Evolutionary conservation across 1,140 invertebrate genomes (phyloP).

Genomic region (Psilanteris sp.): DNA sequence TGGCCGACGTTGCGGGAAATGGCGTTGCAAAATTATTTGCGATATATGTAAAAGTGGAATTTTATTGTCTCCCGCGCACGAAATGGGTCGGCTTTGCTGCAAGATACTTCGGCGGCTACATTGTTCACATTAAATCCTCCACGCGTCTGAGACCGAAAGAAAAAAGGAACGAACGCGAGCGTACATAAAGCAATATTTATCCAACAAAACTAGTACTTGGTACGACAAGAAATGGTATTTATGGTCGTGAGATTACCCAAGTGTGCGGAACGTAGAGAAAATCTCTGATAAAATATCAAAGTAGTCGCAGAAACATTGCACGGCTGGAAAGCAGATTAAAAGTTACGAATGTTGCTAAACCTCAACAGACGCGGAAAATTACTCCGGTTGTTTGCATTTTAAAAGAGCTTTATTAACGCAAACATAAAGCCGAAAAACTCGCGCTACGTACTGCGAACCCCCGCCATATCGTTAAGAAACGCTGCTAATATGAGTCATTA

Average conservation of each 20-base stretch:
- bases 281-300: constrained; percentile 34
- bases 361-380: constrained; percentile 44
- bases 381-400: constrained; percentile 40
- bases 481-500: constrained; percentile 36
- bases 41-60: too few species aligned
- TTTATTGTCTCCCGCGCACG: too few species aligned
- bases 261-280: constrained; percentile 7
- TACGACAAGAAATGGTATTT: constrained; percentile 5
- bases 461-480: too few species aligned
- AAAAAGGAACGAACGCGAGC: background rate
- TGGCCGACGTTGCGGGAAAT: too few species aligned
- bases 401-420: constrained; percentile 57
- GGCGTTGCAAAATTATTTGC: too few species aligned
- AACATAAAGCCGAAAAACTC: constrained; percentile 17
- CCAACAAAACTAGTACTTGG: background rate
- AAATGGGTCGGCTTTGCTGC: background rate
- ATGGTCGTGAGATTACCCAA: constrained; percentile 13
- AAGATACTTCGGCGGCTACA: constrained; percentile 2
- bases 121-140: constrained; percentile 7
- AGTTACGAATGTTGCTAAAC: constrained; percentile 49
- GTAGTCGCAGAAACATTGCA: constrained; percentile 21
- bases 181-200: constrained; percentile 12
- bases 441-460: background rate
- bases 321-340: constrained; percentile 27
- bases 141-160: background rate